Conservation (phyloP, 2,113 vertebrate genomes). For the Saccopteryx leptura region DNA sequence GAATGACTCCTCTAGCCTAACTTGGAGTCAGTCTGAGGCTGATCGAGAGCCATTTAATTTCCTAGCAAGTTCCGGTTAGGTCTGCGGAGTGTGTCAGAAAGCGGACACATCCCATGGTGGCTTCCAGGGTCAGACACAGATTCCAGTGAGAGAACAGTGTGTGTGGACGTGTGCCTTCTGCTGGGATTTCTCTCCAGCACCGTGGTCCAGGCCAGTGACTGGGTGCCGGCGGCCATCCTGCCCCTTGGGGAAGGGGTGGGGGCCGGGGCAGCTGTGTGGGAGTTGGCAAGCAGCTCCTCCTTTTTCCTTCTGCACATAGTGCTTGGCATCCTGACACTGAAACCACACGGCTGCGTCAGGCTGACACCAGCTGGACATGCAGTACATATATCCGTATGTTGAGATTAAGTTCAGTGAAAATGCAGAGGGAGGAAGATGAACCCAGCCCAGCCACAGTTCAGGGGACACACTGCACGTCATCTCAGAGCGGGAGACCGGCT, state of each 20-base stretch:
- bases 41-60: not conserved
- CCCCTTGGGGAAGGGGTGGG: not conserved
- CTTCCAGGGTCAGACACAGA: not conserved
- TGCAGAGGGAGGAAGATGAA: not conserved
- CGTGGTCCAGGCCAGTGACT: not conserved
- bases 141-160: not conserved
- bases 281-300: too few relatives aligned
- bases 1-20: slow-evolving; percentile 40
- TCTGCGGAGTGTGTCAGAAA: not conserved
- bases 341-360: not conserved
- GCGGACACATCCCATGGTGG: not conserved
- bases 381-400: fast-evolving
- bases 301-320: not conserved
- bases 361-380: fast-evolving
- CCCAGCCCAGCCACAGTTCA: not conserved
- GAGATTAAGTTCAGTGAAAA: not conserved
- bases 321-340: not conserved
- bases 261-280: fast-evolving
- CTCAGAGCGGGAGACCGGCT: not conserved
- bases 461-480: not conserved
- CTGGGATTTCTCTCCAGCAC: slow-evolving; percentile 29
- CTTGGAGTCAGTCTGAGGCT: not conserved
- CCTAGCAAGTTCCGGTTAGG: not conserved
- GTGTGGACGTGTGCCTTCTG: not conserved
- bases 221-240: too few relatives aligned